phyloP scores from a whole-genome alignment of 1,140 invertebrate species.

The Drosophila guanche region DNA sequence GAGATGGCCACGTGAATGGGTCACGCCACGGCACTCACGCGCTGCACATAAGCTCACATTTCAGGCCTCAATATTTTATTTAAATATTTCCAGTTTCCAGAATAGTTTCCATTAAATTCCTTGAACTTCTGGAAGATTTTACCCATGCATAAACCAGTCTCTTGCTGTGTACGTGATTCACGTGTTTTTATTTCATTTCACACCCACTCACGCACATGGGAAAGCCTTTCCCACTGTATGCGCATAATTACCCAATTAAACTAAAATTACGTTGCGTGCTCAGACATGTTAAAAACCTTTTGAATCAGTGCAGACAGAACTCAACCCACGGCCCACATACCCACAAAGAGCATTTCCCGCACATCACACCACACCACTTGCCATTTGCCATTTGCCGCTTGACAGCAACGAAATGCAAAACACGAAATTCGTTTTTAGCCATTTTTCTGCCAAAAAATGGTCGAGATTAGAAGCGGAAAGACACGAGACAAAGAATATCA shows the following conservation, averaged over 20 bases:
- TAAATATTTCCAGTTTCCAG: too few relatives aligned
- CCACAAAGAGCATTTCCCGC: too few relatives aligned
- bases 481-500: background rate
- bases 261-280: conserved; percentile 83
- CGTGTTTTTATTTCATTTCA: conserved; percentile 17
- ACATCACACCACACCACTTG: background rate
- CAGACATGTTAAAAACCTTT: conserved; percentile 81
- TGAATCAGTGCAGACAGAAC: conserved; percentile 61
- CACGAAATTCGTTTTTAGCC: conserved; percentile 67
- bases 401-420: conserved; percentile 56
- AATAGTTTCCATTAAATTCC: too few relatives aligned
- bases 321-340: background rate
- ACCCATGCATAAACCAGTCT: too few relatives aligned
- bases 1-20: conserved; percentile 24
- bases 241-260: conserved; percentile 83
- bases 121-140: too few relatives aligned
- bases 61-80: conserved; percentile 5
- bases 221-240: conserved; percentile 64
- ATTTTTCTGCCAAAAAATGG: conserved; percentile 38
- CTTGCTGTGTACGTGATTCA: background rate
- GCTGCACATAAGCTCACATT: background rate
- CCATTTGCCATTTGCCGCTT: conserved; percentile 4
- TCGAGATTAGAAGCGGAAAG: conserved; percentile 35
- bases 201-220: conserved; percentile 21
- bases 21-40: conserved; percentile 9